phyloP scores from a whole-genome alignment of 2,888 invertebrate genomes.

The Phytoseiulus persimilis region DNA sequence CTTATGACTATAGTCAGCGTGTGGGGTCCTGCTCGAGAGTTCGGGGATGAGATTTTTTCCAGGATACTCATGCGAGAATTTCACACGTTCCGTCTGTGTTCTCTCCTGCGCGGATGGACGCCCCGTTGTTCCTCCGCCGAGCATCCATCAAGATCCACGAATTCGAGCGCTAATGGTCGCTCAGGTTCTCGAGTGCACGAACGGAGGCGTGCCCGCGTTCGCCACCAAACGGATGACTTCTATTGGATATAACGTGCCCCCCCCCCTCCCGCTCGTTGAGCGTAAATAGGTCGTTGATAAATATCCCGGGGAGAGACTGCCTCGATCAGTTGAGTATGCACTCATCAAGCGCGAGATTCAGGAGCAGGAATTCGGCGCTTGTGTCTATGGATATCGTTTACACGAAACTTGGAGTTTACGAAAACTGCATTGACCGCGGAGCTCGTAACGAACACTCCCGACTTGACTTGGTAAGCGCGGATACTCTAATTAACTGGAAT shows the following conservation, averaged over 20 bases:
- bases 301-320: no score
- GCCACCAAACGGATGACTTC: not conserved
- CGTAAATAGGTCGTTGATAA: not conserved
- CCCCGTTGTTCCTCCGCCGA: not conserved
- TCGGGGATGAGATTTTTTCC: not conserved
- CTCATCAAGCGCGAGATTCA: no score
- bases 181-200: not conserved
- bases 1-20: no score
- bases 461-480: not conserved
- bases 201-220: not conserved
- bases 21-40: not conserved
- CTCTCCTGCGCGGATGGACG: not conserved
- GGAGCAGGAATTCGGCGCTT: no score
- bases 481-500: not conserved
- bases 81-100: not conserved
- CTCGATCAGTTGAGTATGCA: no score
- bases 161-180: not conserved
- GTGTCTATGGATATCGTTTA: no score
- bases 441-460: not conserved
- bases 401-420: no score
- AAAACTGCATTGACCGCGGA: not conserved
- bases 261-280: not conserved
- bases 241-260: not conserved
- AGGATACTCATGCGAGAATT: not conserved
- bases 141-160: not conserved